Conservation (phyloP, 2,888 invertebrate genomes). For the Megastigmus dorsalis region DNA sequence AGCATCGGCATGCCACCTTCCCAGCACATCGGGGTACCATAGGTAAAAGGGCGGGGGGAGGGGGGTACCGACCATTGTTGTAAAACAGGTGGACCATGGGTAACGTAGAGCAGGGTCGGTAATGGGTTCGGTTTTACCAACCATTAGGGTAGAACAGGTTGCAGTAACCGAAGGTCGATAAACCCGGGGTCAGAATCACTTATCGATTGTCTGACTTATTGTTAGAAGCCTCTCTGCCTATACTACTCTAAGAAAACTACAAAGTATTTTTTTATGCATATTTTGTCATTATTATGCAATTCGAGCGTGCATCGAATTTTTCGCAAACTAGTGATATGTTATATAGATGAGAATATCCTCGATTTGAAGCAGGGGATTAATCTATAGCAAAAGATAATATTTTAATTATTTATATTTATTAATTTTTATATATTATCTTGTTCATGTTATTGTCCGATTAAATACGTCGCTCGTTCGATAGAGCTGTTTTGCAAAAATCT, state of each 20-base stretch:
- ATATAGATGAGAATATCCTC: conserved; percentile 15
- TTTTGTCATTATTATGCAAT: conserved; percentile 15
- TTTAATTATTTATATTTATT: conserved; percentile 48
- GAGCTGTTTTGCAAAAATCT: conserved; percentile 15
- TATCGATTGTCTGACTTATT: no score
- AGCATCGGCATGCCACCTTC: no score
- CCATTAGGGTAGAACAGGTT: no score
- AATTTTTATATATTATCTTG: conserved; percentile 35
- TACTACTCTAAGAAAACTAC: conserved; percentile 2
- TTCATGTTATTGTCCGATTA: conserved; percentile 2
- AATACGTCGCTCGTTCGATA: background rate
- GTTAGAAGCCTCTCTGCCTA: no score
- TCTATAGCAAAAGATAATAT: conserved; percentile 34
- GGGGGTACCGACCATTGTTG: no score
- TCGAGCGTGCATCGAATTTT: conserved; percentile 11
- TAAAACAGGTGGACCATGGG: no score
- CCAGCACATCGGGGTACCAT: no score
- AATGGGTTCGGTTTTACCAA: no score
- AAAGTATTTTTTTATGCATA: conserved; percentile 9
- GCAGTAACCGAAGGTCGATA: no score
- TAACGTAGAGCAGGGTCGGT: no score
- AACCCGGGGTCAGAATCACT: no score
- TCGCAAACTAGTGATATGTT: conserved; percentile 26
- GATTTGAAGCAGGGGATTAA: conserved; percentile 17
- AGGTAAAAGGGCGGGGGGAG: no score